Percentiles rank a stretch among this genome's conserved stretches.
Evolutionary conservation across 2,888 invertebrate species (phyloP).

Genomic region (Tenthredo scrophulariae): DNA sequence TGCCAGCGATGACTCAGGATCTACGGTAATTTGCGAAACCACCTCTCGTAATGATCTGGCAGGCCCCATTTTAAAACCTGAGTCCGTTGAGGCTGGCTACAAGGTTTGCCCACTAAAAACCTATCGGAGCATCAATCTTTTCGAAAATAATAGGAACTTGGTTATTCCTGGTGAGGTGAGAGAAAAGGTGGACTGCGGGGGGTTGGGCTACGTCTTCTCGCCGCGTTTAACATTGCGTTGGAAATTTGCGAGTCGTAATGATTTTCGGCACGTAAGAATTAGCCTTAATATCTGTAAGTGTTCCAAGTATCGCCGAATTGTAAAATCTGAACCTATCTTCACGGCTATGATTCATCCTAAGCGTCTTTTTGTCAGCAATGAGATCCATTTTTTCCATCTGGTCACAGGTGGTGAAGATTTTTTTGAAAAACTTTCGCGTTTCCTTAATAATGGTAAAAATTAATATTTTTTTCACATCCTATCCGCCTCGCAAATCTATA

Average conservation of each 20-base stretch:
- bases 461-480: not conserved
- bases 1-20: conserved; percentile 67
- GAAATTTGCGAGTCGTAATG: conserved; percentile 14
- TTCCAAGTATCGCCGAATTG: conserved; percentile 10
- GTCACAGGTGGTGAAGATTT: conserved; percentile 20
- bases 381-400: not conserved
- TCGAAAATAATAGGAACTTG: conserved; percentile 43
- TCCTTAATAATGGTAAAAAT: not conserved
- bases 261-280: conserved; percentile 34
- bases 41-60: conserved; percentile 67
- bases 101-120: conserved; percentile 47
- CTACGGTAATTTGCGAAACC: conserved; percentile 73
- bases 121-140: conserved; percentile 52
- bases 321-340: not conserved
- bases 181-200: conserved; percentile 47
- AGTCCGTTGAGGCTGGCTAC: not conserved
- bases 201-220: not conserved
- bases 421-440: not conserved
- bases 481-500: conserved; percentile 3
- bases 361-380: not conserved
- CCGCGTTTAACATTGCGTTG: not conserved
- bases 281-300: not conserved
- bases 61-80: conserved; percentile 51
- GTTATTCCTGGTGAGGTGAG: conserved; percentile 25
- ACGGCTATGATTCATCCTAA: not conserved